Conservation (phyloP, 2,888 invertebrate species). For the Ephialtes manifestator region DNA sequence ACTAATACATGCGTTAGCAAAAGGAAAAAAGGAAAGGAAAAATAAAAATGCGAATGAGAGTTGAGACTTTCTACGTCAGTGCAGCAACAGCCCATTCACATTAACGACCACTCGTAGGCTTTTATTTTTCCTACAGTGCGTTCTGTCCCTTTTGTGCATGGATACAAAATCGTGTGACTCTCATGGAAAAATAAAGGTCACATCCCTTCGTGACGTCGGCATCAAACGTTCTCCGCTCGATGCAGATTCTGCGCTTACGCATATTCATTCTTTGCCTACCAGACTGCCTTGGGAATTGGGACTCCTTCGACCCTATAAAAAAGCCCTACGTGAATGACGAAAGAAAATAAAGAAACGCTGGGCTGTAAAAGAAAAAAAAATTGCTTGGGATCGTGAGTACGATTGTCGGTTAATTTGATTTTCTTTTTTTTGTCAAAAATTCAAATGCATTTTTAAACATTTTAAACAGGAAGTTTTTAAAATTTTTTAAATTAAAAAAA, state of each 20-base stretch:
- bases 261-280: background rate
- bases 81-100: conserved; percentile 51
- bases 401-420: background rate
- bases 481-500: no score
- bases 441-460: background rate
- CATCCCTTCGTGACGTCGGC: conserved; percentile 71
- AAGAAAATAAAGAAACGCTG: conserved; percentile 51
- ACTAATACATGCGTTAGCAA: background rate
- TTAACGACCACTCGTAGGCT: conserved; percentile 54
- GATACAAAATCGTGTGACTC: conserved; percentile 76
- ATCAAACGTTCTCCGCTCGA: background rate
- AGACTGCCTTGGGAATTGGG: conserved; percentile 56
- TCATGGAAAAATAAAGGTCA: conserved; percentile 72
- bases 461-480: no score
- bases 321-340: conserved; percentile 44
- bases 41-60: conserved; percentile 34
- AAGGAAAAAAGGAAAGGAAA: conserved; percentile 12
- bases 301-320: conserved; percentile 45
- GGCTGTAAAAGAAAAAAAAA: background rate
- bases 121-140: conserved; percentile 35
- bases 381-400: conserved; percentile 11
- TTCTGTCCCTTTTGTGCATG: conserved; percentile 45
- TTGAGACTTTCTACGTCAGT: conserved; percentile 65
- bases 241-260: background rate
- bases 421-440: background rate